Base-by-base conservation (phyloP, 2,113 vertebrate species). In the Anarrhichthys ocellatus region DNA sequence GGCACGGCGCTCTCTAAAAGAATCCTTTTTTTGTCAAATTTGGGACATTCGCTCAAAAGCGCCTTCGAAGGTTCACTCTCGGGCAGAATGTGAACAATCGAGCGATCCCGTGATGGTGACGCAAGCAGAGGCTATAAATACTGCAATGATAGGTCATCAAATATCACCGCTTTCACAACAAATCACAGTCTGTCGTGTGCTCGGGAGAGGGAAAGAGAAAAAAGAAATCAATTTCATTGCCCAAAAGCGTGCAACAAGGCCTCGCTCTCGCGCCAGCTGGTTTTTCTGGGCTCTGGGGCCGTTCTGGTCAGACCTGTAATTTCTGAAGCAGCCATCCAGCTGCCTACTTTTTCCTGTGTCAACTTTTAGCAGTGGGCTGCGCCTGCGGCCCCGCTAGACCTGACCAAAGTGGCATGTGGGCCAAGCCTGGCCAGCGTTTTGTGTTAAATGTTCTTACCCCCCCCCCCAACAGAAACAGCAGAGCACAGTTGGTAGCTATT, bases 301-400 rank as follows among this genome's bases (percentile, higher is more conserved):
- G 78, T 18, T 88, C 83, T 59, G 91, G 89, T 90, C 90, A 91
- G 91, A 93, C 93, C 92, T 94, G 93, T 95, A 95, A 95, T 95
- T 94, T 94, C 81, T 91, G 84, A 85, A 90, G 74, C 92, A 87
- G 78, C 82, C 84, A 83, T 87, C 84, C 91, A 90, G 90, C 92
- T 94, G 91, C 94, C 93, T 90, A 92, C 92, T 93, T 90, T 87
- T 93, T 93, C 94, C 92, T 94, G 93, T 94, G 92, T 92, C 92
- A 86, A 94, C 94, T 94, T 94, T 93, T 94, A 94, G 94, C 91
- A 92, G 93, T 63, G 93, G 89, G 89, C 70, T 80, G 87, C 64
- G 88, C 78, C 84, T 89, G 87, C 14, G 83, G 89, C 82, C 78
- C 18, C 58, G 44, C 88, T 15, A 61, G 89, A 40, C 83, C 88